These are phyloP conservation scores for Agrochola lychnidis DNA, from an alignment of 2,888 invertebrate genomes.

Conservation along the genomic window DNA sequence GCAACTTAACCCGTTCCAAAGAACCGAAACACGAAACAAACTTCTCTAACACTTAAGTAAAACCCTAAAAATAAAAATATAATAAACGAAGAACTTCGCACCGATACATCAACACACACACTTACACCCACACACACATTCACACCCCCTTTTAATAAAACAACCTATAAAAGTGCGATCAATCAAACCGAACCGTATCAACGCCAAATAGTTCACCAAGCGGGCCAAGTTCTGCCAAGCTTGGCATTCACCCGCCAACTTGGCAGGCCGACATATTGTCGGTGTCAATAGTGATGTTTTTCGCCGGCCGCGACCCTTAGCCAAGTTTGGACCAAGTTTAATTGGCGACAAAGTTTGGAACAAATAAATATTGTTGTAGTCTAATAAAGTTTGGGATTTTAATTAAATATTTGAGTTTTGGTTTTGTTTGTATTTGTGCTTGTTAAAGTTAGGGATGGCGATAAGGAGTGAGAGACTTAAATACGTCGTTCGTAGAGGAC, in stretches of 20 bases:
- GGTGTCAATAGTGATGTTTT: constrained; percentile 55
- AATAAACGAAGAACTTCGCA: constrained; percentile 49
- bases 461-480: background rate
- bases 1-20: constrained; percentile 8
- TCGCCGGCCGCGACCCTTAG: constrained; percentile 26
- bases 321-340: constrained; percentile 61
- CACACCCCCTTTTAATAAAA: constrained; percentile 62
- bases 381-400: constrained; percentile 55
- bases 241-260: constrained; percentile 52
- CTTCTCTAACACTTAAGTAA: constrained; percentile 1
- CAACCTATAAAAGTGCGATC: constrained; percentile 64
- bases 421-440: constrained; percentile 37
- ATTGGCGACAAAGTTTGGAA: constrained; percentile 64
- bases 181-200: constrained; percentile 66
- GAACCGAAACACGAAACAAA: background rate
- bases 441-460: constrained; percentile 16
- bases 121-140: constrained; percentile 12
- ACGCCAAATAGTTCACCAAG: constrained; percentile 58
- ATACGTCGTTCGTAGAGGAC: background rate
- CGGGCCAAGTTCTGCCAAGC: constrained; percentile 53
- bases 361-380: constrained; percentile 65
- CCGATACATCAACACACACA: constrained; percentile 55
- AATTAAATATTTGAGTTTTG: constrained; percentile 60
- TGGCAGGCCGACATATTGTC: constrained; percentile 59
- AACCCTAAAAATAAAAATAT: constrained; percentile 48